phyloP scores from a whole-genome alignment of 2,888 invertebrate species.

The Idaea straminata region DNA sequence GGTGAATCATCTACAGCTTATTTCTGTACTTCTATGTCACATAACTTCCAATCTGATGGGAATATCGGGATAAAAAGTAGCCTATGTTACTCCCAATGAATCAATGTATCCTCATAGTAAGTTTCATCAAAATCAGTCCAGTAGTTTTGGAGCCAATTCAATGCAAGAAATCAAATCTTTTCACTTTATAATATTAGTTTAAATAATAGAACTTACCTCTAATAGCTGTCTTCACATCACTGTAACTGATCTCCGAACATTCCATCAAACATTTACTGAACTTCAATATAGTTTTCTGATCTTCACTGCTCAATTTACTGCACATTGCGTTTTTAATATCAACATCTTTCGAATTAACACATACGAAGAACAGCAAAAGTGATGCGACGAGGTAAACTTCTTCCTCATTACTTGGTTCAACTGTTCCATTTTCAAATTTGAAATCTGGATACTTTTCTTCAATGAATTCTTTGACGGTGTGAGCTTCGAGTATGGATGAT shows the following conservation, averaged over 20 bases:
- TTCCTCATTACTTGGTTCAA: conserved; percentile 46
- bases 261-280: conserved; percentile 77
- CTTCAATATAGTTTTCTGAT: conserved; percentile 76
- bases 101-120: no score
- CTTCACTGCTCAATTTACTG: conserved; percentile 65
- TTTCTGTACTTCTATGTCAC: no score
- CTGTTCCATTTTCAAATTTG: conserved; percentile 58
- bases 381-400: conserved; percentile 71
- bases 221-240: conserved; percentile 64
- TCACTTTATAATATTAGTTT: no score
- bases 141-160: no score
- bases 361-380: conserved; percentile 73
- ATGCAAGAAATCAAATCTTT: no score
- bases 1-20: no score
- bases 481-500: conserved; percentile 61
- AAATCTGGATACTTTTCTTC: conserved; percentile 75
- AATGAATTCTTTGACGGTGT: conserved; percentile 62
- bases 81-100: no score
- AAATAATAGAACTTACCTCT: conserved; percentile 44
- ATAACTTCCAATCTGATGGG: no score
- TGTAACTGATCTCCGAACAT: conserved; percentile 58
- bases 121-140: no score
- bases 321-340: conserved; percentile 79
- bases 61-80: no score
- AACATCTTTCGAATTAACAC: conserved; percentile 76